A percentile compares a stretch with the other conserved stretches of the same genome.
Conservation (phyloP, 2,797 vertebrate species). For the Pantherophis vulpinus region DNA sequence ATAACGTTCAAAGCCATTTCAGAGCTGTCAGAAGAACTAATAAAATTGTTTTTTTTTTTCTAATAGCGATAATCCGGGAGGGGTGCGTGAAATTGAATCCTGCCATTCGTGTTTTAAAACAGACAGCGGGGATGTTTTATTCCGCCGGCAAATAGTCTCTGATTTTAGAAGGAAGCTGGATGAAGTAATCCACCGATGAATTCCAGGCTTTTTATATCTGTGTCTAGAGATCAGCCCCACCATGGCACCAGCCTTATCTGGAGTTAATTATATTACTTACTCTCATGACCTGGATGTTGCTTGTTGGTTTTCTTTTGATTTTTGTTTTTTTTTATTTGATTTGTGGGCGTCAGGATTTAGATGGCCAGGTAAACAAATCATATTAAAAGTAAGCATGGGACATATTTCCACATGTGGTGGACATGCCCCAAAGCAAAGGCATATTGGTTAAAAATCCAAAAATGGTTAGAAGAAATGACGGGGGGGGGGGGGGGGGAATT, state of each 20-base stretch:
- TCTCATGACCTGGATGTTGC: not conserved
- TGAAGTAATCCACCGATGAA: not conserved
- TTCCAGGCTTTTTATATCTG: too few relatives aligned
- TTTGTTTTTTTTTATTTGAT: too few relatives aligned
- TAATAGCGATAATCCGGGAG: not conserved
- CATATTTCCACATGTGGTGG: too few relatives aligned
- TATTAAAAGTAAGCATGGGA: not conserved
- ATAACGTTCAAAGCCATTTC: not conserved
- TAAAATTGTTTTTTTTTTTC: not conserved
- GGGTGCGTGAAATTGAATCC: not conserved
- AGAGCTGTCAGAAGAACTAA: not conserved
- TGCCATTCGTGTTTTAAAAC: not conserved
- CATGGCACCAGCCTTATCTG: not conserved
- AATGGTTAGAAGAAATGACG: too few relatives aligned
- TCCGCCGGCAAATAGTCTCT: not conserved
- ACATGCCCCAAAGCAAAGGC: too few relatives aligned
- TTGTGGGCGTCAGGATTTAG: not conserved
- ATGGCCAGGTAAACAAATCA: not conserved
- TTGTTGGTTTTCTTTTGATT: not conserved
- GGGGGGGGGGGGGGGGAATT: too few relatives aligned
- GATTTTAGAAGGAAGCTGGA: not conserved
- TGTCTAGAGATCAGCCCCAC: not conserved
- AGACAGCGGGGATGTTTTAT: not conserved
- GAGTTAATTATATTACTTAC: not conserved
- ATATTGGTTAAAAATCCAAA: too few relatives aligned